Percentiles rank a stretch among this genome's conserved stretches.
These are phyloP conservation scores for Stegana nigrithorax DNA, from an alignment of 2,888 invertebrate species.

Conservation along the genomic window DNA sequence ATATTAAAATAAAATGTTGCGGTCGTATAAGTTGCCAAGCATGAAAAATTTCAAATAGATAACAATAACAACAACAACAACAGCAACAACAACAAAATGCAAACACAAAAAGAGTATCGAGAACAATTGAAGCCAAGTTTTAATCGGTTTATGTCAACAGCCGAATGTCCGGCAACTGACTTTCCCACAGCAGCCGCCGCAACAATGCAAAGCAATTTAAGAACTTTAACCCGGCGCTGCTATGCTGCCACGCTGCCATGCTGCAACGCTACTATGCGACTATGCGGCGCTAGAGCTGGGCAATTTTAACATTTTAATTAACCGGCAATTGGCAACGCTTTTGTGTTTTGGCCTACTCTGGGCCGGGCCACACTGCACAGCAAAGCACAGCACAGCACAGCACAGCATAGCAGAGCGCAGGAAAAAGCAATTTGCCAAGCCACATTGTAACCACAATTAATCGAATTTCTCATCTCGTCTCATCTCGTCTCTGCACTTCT, in stretches of 20 bases:
- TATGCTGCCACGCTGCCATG: no score
- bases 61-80: no score
- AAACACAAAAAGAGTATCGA: no score
- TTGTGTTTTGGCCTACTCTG: slow-evolving; percentile 13
- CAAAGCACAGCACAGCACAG: neutral
- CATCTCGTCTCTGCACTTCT: slow-evolving; percentile 13
- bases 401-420: slow-evolving; percentile 10
- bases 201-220: neutral
- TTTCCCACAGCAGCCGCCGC: slow-evolving; percentile 31
- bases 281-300: no score
- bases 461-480: slow-evolving; percentile 36
- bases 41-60: neutral
- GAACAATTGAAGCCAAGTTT: no score
- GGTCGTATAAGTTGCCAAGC: slow-evolving; percentile 8
- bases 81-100: no score
- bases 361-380: no score
- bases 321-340: slow-evolving; percentile 56
- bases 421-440: slow-evolving; percentile 21
- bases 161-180: neutral
- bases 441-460: slow-evolving; percentile 40
- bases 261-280: no score
- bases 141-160: neutral
- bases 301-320: slow-evolving; percentile 58
- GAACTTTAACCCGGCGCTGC: slow-evolving; percentile 42
- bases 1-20: neutral